These are phyloP conservation scores for Anniella stebbinsi DNA, from an alignment of 2,797 vertebrate species.

Conservation along the genomic window DNA sequence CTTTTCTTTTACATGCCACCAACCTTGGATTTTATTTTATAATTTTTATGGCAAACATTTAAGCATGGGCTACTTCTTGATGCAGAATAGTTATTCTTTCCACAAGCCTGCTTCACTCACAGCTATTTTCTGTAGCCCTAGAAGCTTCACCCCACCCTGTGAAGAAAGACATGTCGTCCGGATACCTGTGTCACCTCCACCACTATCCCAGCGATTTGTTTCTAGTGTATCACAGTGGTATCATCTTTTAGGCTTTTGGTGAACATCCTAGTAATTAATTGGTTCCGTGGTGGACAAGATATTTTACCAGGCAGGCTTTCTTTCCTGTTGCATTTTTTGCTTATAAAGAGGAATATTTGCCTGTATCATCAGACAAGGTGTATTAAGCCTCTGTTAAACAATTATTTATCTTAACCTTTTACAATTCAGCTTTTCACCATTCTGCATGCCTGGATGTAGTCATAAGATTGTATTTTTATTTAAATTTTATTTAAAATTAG, in stretches of 20 bases:
- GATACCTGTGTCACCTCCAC: no score
- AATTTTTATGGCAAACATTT: neutral
- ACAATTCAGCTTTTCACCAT: neutral
- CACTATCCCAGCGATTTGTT: neutral
- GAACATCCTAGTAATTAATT: neutral
- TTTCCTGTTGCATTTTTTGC: neutral
- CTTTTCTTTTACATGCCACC: neutral
- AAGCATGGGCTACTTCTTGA: neutral
- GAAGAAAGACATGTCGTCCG: neutral
- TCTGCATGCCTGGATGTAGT: neutral
- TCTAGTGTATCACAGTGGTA: neutral
- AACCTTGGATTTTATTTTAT: neutral
- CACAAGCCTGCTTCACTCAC: neutral
- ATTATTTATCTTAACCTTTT: neutral
- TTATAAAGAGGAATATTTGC: neutral
- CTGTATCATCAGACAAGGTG: neutral
- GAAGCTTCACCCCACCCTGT: neutral
- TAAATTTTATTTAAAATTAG: no score
- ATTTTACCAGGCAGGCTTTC: neutral
- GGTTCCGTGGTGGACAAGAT: neutral
- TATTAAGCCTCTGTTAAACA: neutral
- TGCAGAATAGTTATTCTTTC: neutral
- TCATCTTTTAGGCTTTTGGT: neutral
- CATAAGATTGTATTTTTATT: neutral
- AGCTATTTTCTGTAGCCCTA: neutral